These are phyloP conservation scores for Bombylius major DNA, from an alignment of 2,888 invertebrate species.

Conservation along the genomic window DNA sequence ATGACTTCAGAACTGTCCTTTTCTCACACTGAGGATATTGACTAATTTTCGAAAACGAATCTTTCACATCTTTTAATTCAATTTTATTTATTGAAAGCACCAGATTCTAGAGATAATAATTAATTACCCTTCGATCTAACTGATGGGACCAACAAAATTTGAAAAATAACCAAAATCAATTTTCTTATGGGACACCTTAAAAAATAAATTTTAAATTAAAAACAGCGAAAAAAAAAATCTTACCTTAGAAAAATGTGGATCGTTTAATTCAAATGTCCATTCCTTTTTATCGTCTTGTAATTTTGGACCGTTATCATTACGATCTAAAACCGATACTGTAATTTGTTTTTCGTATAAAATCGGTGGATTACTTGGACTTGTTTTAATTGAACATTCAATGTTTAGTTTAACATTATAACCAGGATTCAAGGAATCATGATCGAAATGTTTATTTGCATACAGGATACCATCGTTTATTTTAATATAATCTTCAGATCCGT, in stretches of 20 bases:
- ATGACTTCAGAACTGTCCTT: no score
- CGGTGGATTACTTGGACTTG: constrained; percentile 11
- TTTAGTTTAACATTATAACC: constrained; percentile 28
- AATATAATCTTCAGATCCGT: constrained; percentile 28
- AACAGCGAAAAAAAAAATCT: no score
- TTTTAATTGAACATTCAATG: constrained; percentile 34
- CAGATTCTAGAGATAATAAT: no score
- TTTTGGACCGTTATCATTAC: constrained; percentile 88
- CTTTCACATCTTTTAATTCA: no score
- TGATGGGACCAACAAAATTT: no score
- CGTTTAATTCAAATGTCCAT: constrained; percentile 22
- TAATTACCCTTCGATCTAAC: no score
- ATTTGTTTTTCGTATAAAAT: constrained; percentile 24
- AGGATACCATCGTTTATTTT: constrained; percentile 30
- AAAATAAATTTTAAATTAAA: no score
- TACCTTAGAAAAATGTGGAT: constrained; percentile 32
- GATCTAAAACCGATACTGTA: constrained; percentile 55
- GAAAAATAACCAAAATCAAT: no score
- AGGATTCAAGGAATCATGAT: constrained; percentile 37
- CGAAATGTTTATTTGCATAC: constrained; percentile 34
- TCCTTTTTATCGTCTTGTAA: constrained; percentile 35
- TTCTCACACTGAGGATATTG: no score
- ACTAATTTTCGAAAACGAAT: no score
- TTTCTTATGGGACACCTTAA: no score
- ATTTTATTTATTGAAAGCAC: no score